These are phyloP conservation scores for Carlito syrichta DNA, from an alignment of 2,113 vertebrate genomes.

Conservation along the genomic window DNA sequence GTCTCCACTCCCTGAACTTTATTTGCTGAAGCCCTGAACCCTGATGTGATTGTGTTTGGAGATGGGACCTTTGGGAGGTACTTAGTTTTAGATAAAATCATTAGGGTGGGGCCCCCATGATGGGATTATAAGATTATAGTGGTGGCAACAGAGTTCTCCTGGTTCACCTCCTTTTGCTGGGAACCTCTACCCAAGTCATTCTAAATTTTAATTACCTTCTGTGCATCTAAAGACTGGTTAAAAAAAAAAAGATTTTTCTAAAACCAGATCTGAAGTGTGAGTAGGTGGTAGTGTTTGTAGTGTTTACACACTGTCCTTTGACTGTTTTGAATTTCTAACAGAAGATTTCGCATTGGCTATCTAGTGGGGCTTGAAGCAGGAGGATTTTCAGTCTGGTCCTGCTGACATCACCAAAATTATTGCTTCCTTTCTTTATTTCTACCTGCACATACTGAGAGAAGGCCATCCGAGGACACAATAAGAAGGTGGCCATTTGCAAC, in stretches of 20 bases:
- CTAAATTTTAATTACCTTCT: conserved; percentile 55
- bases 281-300: not conserved
- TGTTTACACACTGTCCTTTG: not conserved
- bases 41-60: not conserved
- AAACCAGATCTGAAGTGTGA: not conserved
- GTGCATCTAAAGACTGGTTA: not conserved
- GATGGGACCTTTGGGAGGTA: not conserved
- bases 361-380: not conserved
- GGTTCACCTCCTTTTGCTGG: conserved; percentile 1
- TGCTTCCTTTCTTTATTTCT: not conserved
- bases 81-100: not conserved
- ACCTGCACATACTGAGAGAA: not conserved
- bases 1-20: not conserved
- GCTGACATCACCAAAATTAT: not conserved
- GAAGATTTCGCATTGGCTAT: not conserved
- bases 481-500: not conserved
- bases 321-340: not conserved
- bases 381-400: not conserved
- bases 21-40: not conserved
- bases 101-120: not conserved
- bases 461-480: not conserved
- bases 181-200: not conserved
- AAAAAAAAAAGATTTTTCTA: not conserved
- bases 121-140: conserved; percentile 60
- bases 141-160: conserved; percentile 49